These are phyloP conservation scores for Congeria kusceri DNA, from an alignment of 2,888 invertebrate species.

Conservation along the genomic window DNA sequence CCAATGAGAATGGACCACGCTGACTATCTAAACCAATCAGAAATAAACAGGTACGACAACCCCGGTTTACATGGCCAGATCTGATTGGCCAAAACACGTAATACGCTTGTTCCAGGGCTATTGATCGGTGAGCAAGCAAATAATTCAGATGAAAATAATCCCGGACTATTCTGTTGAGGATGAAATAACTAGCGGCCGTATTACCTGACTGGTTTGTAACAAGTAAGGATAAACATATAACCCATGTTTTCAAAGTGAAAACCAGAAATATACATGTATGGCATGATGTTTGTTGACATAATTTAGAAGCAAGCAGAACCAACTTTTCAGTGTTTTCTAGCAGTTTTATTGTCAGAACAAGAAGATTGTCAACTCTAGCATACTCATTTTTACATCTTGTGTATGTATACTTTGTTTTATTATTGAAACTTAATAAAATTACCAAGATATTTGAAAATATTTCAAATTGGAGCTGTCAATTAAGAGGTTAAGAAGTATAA, in stretches of 20 bases:
- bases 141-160: neutral
- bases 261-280: neutral
- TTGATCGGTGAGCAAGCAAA: neutral
- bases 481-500: no score
- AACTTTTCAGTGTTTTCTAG: no score
- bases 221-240: no score
- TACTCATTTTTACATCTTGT: no score
- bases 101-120: slow-evolving; percentile 41
- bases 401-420: neutral
- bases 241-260: no score
- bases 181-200: neutral
- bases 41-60: slow-evolving; percentile 76
- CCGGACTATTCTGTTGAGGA: neutral
- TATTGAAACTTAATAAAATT: neutral
- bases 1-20: slow-evolving; percentile 80
- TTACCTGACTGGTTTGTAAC: neutral
- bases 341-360: no score
- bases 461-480: no score
- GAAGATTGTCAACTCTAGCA: no score
- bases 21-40: slow-evolving; percentile 73
- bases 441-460: neutral
- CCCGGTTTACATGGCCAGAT: slow-evolving; percentile 75
- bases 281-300: slow-evolving; percentile 1
- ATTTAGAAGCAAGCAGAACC: no score
- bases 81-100: slow-evolving; percentile 72